Evolutionary conservation across 2,888 invertebrate genomes (phyloP).

Genomic region (Pristionchus japonicus): DNA sequence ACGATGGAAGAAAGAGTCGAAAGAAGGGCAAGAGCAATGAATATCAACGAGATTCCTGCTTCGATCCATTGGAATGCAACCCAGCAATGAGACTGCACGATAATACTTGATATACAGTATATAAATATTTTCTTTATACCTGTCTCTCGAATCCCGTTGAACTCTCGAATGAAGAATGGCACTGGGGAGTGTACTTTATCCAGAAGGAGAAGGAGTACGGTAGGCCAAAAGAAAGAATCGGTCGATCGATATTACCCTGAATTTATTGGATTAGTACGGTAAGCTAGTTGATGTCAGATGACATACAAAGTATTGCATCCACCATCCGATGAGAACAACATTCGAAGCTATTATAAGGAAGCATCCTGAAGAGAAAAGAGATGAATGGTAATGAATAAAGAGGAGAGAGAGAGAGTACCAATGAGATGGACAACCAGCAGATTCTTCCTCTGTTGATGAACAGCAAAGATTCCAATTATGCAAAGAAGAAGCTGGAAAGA

Average conservation of each 20-base stretch:
- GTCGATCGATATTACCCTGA: slow-evolving; percentile 24
- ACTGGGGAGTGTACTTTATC: slow-evolving; percentile 38
- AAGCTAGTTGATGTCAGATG: not conserved
- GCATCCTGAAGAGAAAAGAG: not conserved
- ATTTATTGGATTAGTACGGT: not conserved
- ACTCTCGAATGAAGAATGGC: slow-evolving; percentile 11
- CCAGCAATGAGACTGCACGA: slow-evolving; percentile 37
- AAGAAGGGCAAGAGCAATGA: slow-evolving; percentile 20
- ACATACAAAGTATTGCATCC: slow-evolving; percentile 39
- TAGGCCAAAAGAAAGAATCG: slow-evolving; percentile 41
- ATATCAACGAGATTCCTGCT: not conserved
- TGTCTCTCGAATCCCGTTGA: slow-evolving; percentile 38
- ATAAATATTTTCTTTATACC: not conserved
- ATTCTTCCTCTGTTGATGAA: slow-evolving; percentile 36
- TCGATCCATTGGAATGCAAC: slow-evolving; percentile 20
- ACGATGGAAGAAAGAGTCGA: slow-evolving; percentile 37
- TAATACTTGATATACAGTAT: not conserved
- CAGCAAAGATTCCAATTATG: slow-evolving; percentile 29
- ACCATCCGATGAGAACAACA: slow-evolving; percentile 30
- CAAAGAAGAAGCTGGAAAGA: slow-evolving; percentile 37
- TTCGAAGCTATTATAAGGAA: slow-evolving; percentile 5
- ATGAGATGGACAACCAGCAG: slow-evolving; percentile 20
- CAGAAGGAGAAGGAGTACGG: slow-evolving; percentile 46
- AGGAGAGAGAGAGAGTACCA: not conserved
- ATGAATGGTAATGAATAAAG: not conserved